Evolutionary conservation across 2,113 vertebrate genomes (phyloP), one percentile per base, ranked within the genome.

Genomic region (Thamnaconus septentrionalis): DNA sequence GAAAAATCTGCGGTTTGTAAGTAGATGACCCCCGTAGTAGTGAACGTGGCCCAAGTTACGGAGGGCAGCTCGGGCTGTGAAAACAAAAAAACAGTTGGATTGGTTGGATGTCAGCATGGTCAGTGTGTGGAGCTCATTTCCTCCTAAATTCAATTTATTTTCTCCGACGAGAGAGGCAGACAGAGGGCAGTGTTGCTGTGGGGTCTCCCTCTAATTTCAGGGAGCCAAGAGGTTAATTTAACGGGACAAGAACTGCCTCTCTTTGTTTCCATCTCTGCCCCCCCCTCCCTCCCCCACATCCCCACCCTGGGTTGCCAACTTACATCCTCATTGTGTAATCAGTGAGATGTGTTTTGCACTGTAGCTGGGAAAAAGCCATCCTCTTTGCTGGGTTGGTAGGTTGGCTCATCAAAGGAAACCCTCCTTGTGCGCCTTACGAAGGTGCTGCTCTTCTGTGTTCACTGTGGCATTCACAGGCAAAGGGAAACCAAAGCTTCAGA

Each of bases 121-220:
- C 78, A 62, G 57, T 61, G 76, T 6, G 59, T 70, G 54, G 74
- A 83, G 78, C 84, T 88, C 91, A 90, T 87, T 82, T 78, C 78
- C 88, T 87, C 76, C 76, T 78, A 87, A 91, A 88, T 89, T 84
- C 85, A 80, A 85, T 89, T 90, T 90, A 75, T 88, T 87, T 85
- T 83, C 83, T 84, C 85, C 71, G 53, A 73, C 69, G 54, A 69
- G 64, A 59, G 31, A 52, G 69, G 46, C 64, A 71, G 58, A 41
- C 71, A 74, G 71, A 66, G 76, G 48, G 44, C 47, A 56, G 73
- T 55, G 39, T 71, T 56, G 58, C 82, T 81, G 69, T 61, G 75
- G 76, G 75, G 81, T 82, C 71, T 78, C 59, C 45, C 45, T 80
- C 59, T 82, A 76, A 81, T 87, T 71, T 78, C 64, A 75, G 71